These are phyloP conservation scores for Hemibagrus wyckioides DNA, from an alignment of 2,113 vertebrate species.

Conservation along the genomic window DNA sequence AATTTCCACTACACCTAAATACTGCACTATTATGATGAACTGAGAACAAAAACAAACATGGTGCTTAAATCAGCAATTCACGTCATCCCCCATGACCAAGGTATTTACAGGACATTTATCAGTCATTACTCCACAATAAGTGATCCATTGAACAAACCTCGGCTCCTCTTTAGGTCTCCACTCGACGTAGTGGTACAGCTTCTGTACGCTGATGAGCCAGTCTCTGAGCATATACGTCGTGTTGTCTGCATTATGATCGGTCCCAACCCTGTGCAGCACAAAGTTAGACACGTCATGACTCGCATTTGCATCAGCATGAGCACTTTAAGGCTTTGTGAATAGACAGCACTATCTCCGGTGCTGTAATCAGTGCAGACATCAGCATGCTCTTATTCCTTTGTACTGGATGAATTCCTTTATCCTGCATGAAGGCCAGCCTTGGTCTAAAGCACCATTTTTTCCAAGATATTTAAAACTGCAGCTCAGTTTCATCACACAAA, in stretches of 20 bases:
- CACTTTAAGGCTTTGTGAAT: neutral
- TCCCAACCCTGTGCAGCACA: conserved; percentile 81
- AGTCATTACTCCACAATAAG: neutral
- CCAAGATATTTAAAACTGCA: neutral
- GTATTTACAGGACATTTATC: neutral
- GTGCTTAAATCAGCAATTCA: neutral
- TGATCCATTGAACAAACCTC: conserved; percentile 67
- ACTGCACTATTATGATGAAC: neutral
- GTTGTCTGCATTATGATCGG: conserved; percentile 88
- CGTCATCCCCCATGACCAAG: neutral
- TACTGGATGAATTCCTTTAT: neutral
- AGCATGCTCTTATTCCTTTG: neutral
- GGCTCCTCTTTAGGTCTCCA: conserved; percentile 86
- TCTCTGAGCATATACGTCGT: conserved; percentile 81
- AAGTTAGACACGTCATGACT: conserved; percentile 4
- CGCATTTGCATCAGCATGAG: neutral
- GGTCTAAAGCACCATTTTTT: conserved; percentile 49
- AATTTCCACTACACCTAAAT: too few species aligned
- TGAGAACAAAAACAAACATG: neutral
- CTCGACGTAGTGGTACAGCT: conserved; percentile 85
- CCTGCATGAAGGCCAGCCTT: conserved; percentile 45
- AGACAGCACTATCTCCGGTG: neutral
- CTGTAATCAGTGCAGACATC: neutral
- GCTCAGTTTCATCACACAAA: neutral
- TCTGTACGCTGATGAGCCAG: conserved; percentile 85